Evolutionary conservation across 1,140 invertebrate species (phyloP).

Genomic region (Argopecten irradians): DNA sequence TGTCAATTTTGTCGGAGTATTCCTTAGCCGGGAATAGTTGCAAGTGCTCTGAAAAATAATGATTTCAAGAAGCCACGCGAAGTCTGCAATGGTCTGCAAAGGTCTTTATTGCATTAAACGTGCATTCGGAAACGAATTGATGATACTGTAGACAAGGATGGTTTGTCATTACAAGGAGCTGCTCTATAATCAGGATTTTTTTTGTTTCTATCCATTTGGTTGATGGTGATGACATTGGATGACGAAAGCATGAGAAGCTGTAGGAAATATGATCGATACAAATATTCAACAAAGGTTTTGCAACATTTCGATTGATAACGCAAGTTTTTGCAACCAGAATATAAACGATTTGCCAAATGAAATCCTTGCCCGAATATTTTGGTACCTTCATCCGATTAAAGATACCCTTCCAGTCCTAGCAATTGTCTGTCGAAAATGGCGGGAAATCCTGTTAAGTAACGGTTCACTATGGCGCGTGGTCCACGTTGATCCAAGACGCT

Average conservation of each 20-base stretch:
- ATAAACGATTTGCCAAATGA: constrained; percentile 68
- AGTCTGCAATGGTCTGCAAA: not conserved
- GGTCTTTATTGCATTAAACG: not conserved
- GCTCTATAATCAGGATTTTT: not conserved
- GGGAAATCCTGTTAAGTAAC: constrained; percentile 57
- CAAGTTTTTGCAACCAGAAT: not conserved
- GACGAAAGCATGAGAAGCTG: not conserved
- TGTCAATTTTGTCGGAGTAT: not conserved
- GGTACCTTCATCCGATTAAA: constrained; percentile 65
- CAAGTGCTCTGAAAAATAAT: not conserved
- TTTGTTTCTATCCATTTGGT: not conserved
- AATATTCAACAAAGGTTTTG: not conserved
- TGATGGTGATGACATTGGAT: not conserved
- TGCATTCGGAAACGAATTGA: not conserved
- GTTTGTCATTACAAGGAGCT: not conserved
- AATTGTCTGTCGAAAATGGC: constrained; percentile 69
- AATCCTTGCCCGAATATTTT: constrained; percentile 64
- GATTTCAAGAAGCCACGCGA: not conserved
- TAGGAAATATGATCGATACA: constrained; percentile 17
- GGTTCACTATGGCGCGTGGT: constrained; percentile 66
- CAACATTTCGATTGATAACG: not conserved
- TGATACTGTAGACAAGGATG: not conserved
- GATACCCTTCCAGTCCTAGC: constrained; percentile 64
- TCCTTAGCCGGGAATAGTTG: not conserved
- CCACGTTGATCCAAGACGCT: constrained; percentile 63